Evolutionary conservation across 2,888 invertebrate genomes (phyloP).

Genomic region (Myathropa florea): DNA sequence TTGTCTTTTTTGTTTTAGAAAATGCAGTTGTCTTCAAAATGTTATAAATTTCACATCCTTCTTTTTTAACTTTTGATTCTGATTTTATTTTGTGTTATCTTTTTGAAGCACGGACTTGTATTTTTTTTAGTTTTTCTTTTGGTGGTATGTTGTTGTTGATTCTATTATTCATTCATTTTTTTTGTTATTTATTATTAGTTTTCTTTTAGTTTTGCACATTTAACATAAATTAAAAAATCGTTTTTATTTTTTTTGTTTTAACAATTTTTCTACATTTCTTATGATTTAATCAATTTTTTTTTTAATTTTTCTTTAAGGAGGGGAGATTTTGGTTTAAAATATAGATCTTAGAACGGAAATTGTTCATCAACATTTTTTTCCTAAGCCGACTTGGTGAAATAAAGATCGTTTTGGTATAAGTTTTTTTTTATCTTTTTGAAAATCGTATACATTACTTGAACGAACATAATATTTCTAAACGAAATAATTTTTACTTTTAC

Average conservation of each 20-base stretch:
- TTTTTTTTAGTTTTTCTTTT: slow-evolving; percentile 4
- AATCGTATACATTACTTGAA: slow-evolving; percentile 62
- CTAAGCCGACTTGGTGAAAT: neutral
- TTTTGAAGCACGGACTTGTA: slow-evolving; percentile 42
- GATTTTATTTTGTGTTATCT: slow-evolving; percentile 16
- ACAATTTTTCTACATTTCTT: slow-evolving; percentile 26
- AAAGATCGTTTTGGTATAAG: neutral
- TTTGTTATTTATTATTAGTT: neutral
- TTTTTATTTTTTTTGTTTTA: neutral
- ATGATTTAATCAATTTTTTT: neutral
- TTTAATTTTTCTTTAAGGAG: neutral
- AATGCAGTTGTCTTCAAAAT: slow-evolving; percentile 51
- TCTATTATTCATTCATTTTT: slow-evolving; percentile 12
- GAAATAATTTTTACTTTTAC: slow-evolving; percentile 19
- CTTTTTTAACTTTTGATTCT: slow-evolving; percentile 15
- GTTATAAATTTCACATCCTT: slow-evolving; percentile 51
- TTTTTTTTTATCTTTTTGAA: neutral
- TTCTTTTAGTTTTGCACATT: slow-evolving; percentile 9
- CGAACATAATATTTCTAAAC: slow-evolving; percentile 37
- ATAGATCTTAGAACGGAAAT: neutral
- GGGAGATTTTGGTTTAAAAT: neutral
- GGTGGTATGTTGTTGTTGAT: slow-evolving; percentile 30
- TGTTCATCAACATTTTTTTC: neutral
- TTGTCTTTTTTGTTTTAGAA: slow-evolving; percentile 29
- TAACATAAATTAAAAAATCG: slow-evolving; percentile 17